These are phyloP conservation scores for Martes martes DNA, from an alignment of 2,113 vertebrate species.

Conservation along the genomic window DNA sequence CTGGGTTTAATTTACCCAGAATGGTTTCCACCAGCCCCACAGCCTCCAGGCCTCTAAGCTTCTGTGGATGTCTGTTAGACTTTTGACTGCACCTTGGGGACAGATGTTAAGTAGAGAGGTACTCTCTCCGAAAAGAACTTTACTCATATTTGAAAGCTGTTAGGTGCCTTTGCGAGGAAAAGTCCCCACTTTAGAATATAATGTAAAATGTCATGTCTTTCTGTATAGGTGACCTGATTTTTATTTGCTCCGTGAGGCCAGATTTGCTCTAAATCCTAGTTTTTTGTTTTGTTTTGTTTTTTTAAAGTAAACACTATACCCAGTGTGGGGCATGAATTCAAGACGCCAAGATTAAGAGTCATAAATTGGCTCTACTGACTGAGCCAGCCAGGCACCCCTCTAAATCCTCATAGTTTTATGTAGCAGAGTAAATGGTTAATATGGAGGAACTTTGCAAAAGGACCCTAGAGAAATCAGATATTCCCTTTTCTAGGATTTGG, in stretches of 20 bases:
- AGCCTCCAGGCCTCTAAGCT: not conserved
- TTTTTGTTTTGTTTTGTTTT: not conserved
- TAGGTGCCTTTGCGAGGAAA: not conserved
- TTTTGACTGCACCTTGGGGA: not conserved
- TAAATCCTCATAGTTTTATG: not conserved
- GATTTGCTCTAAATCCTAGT: not conserved
- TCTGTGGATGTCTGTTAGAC: not conserved
- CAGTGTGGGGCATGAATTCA: not conserved
- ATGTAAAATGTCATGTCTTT: not conserved
- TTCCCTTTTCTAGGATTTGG: slow-evolving; percentile 18
- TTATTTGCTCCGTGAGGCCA: slow-evolving; percentile 28
- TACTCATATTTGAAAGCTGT: not conserved
- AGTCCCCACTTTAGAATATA: not conserved
- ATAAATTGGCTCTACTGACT: not conserved
- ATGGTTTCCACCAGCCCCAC: not conserved
- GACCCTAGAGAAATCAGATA: slow-evolving; percentile 31
- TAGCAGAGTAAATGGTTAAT: slow-evolving; percentile 14
- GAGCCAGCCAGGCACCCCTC: not conserved
- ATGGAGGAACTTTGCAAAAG: slow-evolving; percentile 25
- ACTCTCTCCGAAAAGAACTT: not conserved
- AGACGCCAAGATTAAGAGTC: not conserved
- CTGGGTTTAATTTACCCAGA: not conserved
- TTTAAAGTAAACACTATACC: not conserved
- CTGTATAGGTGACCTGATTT: not conserved
- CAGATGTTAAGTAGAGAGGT: not conserved